Evolutionary conservation across 2,888 invertebrate species (phyloP).

Genomic region (Drosophila buzzatii): DNA sequence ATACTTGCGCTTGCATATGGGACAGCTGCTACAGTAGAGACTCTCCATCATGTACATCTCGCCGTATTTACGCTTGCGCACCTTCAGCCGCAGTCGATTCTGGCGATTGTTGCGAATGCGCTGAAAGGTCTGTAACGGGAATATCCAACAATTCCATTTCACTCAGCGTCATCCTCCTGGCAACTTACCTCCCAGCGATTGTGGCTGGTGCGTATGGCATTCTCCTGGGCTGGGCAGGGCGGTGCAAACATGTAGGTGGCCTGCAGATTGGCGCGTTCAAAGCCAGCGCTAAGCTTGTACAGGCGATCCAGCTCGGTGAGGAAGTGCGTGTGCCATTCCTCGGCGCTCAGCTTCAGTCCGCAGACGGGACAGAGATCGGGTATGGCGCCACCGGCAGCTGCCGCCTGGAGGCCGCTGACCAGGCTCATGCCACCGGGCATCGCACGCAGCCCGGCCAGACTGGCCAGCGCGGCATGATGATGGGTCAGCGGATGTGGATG

Average conservation of each 20-base stretch:
- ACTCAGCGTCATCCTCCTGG: not conserved
- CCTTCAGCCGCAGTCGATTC: constrained; percentile 88
- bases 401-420: constrained; percentile 66
- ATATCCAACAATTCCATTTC: too few relatives aligned
- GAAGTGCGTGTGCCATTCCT: constrained; percentile 90
- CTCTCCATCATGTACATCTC: constrained; percentile 85
- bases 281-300: constrained; percentile 87
- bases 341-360: constrained; percentile 88
- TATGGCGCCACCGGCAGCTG: constrained; percentile 78
- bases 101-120: constrained; percentile 90
- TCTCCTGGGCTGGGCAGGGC: constrained; percentile 84
- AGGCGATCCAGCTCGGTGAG: constrained; percentile 90
- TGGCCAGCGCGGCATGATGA: constrained; percentile 77
- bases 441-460: constrained; percentile 76
- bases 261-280: constrained; percentile 84
- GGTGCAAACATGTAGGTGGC: constrained; percentile 85
- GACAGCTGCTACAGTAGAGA: constrained; percentile 87
- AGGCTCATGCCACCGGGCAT: constrained; percentile 72
- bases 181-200: constrained; percentile 88
- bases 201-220: constrained; percentile 85
- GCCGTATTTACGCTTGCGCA: constrained; percentile 89
- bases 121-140: constrained; percentile 87
- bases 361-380: constrained; percentile 89
- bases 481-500: constrained; percentile 78
- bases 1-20: constrained; percentile 87